Base-by-base conservation (phyloP, 1,140 invertebrate genomes). In the Hycleus phaleratus region DNA sequence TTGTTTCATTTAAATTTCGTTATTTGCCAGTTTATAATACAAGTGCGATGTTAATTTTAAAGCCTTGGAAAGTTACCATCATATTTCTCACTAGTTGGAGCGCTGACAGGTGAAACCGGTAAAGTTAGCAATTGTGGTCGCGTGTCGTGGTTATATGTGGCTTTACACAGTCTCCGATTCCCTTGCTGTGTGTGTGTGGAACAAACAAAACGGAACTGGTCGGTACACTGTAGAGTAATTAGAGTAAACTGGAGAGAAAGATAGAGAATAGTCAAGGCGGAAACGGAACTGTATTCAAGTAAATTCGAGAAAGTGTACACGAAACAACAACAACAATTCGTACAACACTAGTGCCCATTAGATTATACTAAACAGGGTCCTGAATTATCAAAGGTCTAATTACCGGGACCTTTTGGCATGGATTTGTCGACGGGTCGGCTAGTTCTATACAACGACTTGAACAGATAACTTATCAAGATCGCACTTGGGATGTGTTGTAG, bases 21-120 rank as follows among this genome's bases (percentile, higher is more conserved):
- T 18, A 18, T 18, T 18, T 18, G 18, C 18, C 18, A 18, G 18
- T 18, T 18, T 18, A 18, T 18, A 1, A 18, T 18, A 18, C 18
- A 18, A 18, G 18, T 24, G 6, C 43, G n/a, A 5, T 8, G 4
- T n/a, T 24, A 45, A 48, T 24, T 46, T 24, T 24, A 24, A 7
- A 2, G 11, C 11, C 11, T 11, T 11, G 45, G 25, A 24, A 46
- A 24, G 46, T 47, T 47, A 11, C 2, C 9, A n/a, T 11, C 18
- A 26, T 45, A 45, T 45, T 45, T 45, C 11, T 6, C 5, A 45
- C 40, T 42, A 42, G 43, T 48, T 25, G 44, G 46, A 53, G 56
- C 49, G 56, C 44, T 52, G 56, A 58, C 56, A 58, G 56, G 43
- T 58, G 47, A 53, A 39, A 47, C 49, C 50, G 49, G 56, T 50